Evolutionary conservation across 2,888 invertebrate genomes (phyloP).

Genomic region (Spialia ferax): DNA sequence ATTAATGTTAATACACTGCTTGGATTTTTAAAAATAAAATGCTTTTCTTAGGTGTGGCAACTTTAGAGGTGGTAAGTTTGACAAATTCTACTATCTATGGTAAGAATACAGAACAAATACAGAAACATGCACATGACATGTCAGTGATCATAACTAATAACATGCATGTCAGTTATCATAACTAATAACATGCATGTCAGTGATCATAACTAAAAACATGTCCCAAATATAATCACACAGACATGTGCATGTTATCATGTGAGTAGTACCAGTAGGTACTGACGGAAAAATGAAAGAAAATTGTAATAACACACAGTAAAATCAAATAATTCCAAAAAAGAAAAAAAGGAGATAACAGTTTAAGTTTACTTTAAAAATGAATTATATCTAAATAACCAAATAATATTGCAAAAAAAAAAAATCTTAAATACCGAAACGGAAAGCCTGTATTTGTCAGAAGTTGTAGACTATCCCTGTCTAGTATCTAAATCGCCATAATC

Average conservation of each 20-base stretch:
- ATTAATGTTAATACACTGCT: slow-evolving; percentile 29
- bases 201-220: too few species aligned
- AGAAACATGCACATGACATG: slow-evolving; percentile 21
- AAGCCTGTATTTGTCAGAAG: slow-evolving; percentile 83
- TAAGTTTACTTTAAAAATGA: not conserved
- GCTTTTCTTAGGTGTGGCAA: slow-evolving; percentile 4
- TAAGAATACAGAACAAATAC: slow-evolving; percentile 23
- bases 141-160: not conserved
- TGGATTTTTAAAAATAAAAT: slow-evolving; percentile 18
- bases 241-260: not conserved
- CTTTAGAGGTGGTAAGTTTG: slow-evolving; percentile 15
- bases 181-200: too few species aligned
- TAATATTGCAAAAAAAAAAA: too few species aligned
- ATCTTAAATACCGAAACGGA: not conserved
- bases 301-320: not conserved
- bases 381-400: too few species aligned
- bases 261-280: not conserved
- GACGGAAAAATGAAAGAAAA: not conserved
- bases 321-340: not conserved
- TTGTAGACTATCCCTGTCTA: slow-evolving; percentile 48
- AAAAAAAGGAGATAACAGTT: not conserved
- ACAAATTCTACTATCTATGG: not conserved
- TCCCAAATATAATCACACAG: not conserved
- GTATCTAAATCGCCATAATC: slow-evolving; percentile 54
- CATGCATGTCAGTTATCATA: not conserved